These are phyloP conservation scores for Apotomis capreana DNA, from an alignment of 2,888 invertebrate species.

Conservation along the genomic window DNA sequence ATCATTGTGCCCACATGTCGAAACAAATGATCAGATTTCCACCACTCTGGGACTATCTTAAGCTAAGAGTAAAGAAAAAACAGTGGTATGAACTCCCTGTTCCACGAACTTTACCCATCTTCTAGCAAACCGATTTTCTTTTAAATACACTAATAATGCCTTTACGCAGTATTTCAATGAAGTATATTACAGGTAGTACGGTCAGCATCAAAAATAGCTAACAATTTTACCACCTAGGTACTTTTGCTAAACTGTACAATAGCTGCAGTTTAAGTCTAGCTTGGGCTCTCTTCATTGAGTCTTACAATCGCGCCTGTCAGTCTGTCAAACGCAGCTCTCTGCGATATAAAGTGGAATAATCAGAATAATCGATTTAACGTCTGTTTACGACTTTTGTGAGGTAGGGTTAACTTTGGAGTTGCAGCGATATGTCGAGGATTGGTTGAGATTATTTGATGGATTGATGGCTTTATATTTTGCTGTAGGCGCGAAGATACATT, in stretches of 20 bases:
- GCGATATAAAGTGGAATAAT: conserved; percentile 40
- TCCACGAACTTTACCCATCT: too few relatives aligned
- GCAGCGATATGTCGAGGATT: not conserved
- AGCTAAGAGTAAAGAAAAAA: too few relatives aligned
- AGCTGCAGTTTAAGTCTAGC: conserved; percentile 18
- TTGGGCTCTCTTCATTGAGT: conserved; percentile 27
- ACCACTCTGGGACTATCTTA: too few relatives aligned
- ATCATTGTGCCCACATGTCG: too few relatives aligned
- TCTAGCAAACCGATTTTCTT: too few relatives aligned
- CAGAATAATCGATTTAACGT: conserved; percentile 39
- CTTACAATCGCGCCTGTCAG: conserved; percentile 51
- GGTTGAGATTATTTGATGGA: not conserved
- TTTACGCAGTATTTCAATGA: too few relatives aligned
- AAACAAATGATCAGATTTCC: too few relatives aligned
- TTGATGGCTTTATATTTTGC: not conserved
- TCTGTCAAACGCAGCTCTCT: conserved; percentile 50
- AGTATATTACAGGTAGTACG: too few relatives aligned
- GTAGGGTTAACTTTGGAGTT: not conserved
- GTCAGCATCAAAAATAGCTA: too few relatives aligned
- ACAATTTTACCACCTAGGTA: too few relatives aligned
- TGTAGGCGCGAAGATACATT: not conserved
- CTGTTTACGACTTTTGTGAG: conserved; percentile 32
- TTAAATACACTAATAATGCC: too few relatives aligned
- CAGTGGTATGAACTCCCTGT: too few relatives aligned
- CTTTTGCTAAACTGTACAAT: not conserved